phyloP scores from a whole-genome alignment of 37 sponge, comb jelly and placozoan genomes.

The Crambe crambe region DNA sequence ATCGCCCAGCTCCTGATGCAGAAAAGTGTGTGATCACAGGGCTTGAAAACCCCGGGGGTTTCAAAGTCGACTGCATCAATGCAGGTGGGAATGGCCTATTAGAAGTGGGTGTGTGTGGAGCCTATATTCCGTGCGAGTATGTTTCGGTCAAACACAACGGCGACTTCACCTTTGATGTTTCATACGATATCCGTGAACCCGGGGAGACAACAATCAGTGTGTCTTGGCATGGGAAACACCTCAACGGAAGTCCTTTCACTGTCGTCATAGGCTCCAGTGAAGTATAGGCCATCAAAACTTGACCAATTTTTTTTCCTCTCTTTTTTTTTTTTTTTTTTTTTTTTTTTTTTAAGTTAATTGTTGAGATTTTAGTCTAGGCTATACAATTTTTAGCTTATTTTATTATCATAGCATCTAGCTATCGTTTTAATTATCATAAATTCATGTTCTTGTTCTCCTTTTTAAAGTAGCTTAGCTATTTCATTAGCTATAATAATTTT shows the following conservation, averaged over 20 bases:
- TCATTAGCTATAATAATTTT: too few species aligned
- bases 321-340: neutral
- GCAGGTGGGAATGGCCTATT: slow-evolving; percentile 84
- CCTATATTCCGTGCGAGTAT: slow-evolving; percentile 70
- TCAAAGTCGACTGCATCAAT: slow-evolving; percentile 64
- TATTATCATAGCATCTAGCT: neutral
- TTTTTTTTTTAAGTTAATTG: neutral
- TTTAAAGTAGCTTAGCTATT: too few species aligned
- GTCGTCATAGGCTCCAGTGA: slow-evolving; percentile 54
- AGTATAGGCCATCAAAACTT: neutral
- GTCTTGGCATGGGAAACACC: slow-evolving; percentile 87
- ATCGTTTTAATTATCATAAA: neutral
- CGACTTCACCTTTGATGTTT: slow-evolving; percentile 74
- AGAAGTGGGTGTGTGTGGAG: slow-evolving; percentile 75
- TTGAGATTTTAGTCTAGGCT: neutral
- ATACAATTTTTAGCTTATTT: neutral
- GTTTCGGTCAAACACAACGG: slow-evolving; percentile 82
- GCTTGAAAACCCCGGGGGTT: slow-evolving; percentile 16
- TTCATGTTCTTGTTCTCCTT: too few species aligned
- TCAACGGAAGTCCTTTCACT: slow-evolving; percentile 85
- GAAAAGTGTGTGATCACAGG: slow-evolving; percentile 62
- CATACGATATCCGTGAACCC: slow-evolving; percentile 67
- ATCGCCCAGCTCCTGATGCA: slow-evolving; percentile 67
- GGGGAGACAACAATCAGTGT: slow-evolving; percentile 75
- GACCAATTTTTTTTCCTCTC: neutral